Base-by-base conservation (phyloP, 2,888 invertebrate genomes). In the Lissonota sp. region DNA sequence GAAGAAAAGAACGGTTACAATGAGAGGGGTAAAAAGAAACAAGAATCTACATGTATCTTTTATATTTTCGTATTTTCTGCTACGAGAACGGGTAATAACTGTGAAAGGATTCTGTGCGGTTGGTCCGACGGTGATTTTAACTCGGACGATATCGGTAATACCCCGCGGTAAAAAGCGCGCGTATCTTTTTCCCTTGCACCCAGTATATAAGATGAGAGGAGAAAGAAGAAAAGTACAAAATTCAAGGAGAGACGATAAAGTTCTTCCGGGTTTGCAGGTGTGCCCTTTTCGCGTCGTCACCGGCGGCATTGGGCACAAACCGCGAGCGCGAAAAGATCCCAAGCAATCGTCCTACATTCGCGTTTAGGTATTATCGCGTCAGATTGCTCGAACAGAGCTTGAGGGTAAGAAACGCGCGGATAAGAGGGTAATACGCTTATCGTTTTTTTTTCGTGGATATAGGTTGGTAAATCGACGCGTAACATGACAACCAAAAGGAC, bases 381-480 rank as follows among this genome's bases (percentile, higher is more conserved):
- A 53, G 51, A 69, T 53, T 46, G 63, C 63, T 37, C 7, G 8
- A 44, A 55, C 5, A 57, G 46, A 26, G 51, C 63, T 51, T 39
- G 69, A 60, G 26, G 39, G 40, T 37, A 60, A 67, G 70, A 62
- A 55, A 53, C 60, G 46, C 70, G 16, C 26, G 26, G 76, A 67
- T 73, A 69, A 72, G 57, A 66, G 63, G 26, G 73, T 74, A 81
- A 83, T 84, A 84, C 78, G 66, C 83, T 83, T 81, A 84, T 84
- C 81, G 66, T 73, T 79, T 67, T 75, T 67, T 75, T 26, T 26
- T 55, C 7, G 46, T 40, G 75, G 62, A 79, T 76, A 57, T 76
- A 26, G 63, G 74, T 70, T 53, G 16, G 53, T 53, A 12, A 12
- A 10, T 16, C 26, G 26, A 26, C 26, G 26, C 26, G 26, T 26